Base-by-base conservation (phyloP, 2,888 invertebrate species). In the Lochmaea crataegi region DNA sequence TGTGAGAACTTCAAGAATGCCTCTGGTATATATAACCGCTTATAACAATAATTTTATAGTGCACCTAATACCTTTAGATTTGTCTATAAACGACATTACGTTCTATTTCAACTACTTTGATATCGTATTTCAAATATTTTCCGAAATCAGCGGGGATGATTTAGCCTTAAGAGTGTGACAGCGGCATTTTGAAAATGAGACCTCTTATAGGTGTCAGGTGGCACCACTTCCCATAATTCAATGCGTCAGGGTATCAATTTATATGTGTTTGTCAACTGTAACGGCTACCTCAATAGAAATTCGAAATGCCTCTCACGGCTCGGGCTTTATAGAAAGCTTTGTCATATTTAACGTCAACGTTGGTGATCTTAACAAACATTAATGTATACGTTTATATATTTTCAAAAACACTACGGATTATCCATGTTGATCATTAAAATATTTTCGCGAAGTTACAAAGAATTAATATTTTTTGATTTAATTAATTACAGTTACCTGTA, bases 121-220 rank as follows among this genome's bases (percentile, higher is more conserved):
- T 61, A 61, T 61, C 41, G 14, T 7, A 61, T 61, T 61, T 41
- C 61, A 61, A 61, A 61, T 38, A 38, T 61, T n/a, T 61, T 16
- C 38, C 16, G n/a, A 61, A 61, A 41, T 16, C 38, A 61, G 41
- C 41, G 10, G 61, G 61, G 41, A 16, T 1, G 61, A 38, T 61
- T 16, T 16, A 12, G 41, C 16, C 41, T 22, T 41, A 61, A 61
- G 9, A n/a, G 16, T 61, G 32, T n/a, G 38, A 38, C 32, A 32
- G 60, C 5, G 60, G 60, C 38, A 32, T 32, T 60, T 60, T 16
- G 41, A 61, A 61, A 61, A 38, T 38, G 61, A 61, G 18, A 61
- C 61, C 61, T 61, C 41, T 41, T 38, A 38, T 38, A 26, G 9
- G 61, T 61, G 38, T 61, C 61, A 61, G 32, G 38, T 61, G 41